Conservation (phyloP, 2,113 vertebrate species). For the Protobothrops mucrosquamatus region DNA sequence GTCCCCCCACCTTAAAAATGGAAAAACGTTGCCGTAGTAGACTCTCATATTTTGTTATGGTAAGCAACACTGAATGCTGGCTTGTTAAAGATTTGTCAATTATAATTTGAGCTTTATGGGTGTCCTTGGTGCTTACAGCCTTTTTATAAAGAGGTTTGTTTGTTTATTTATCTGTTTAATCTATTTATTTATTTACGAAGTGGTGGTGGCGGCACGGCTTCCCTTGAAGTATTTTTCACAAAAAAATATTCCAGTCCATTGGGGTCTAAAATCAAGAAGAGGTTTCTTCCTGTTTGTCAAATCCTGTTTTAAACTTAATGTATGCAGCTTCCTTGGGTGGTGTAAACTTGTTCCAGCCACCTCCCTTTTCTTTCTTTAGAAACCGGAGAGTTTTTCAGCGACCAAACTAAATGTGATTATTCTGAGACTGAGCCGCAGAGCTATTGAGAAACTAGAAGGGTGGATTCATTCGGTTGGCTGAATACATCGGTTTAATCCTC, state of each 20-base stretch:
- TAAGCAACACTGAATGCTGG: neutral
- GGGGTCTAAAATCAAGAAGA: conserved; percentile 68
- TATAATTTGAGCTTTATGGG: neutral
- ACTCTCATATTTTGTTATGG: neutral
- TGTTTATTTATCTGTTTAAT: too few relatives aligned
- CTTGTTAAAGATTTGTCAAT: neutral
- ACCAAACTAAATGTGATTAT: conserved; percentile 97
- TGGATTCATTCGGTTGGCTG: conserved; percentile 81
- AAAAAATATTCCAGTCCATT: conserved; percentile 46
- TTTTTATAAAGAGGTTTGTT: neutral
- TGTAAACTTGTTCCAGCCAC: conserved; percentile 79
- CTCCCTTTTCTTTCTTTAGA: conserved; percentile 63
- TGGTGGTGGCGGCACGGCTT: neutral
- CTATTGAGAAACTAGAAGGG: conserved; percentile 77
- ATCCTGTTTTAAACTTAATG: conserved; percentile 20
- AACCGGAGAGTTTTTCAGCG: conserved; percentile 71
- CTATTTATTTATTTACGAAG: too few relatives aligned
- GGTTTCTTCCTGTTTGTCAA: conserved; percentile 53
- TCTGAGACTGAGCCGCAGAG: conserved; percentile 77
- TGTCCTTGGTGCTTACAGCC: neutral
- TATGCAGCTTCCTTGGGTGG: conserved; percentile 83
- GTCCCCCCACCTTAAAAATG: neutral
- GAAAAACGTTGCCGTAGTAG: neutral
- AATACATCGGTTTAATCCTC: conserved; percentile 82
- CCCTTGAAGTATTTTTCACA: neutral